These are phyloP conservation scores for Dicerorhinus sumatrensis DNA, from an alignment of 2,113 vertebrate genomes.

Conservation along the genomic window DNA sequence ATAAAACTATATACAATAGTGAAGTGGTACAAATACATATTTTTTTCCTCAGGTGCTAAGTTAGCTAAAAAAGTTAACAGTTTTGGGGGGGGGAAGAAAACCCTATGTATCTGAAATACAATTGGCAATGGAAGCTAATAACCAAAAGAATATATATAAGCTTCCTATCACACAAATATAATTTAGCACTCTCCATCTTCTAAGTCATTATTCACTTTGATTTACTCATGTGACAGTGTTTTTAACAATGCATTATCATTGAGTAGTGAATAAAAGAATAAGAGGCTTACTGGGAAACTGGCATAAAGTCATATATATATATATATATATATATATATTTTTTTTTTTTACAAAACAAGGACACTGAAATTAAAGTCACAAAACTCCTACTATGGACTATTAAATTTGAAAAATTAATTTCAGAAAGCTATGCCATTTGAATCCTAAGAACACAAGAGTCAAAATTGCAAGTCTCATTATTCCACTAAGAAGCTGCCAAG, in stretches of 20 bases:
- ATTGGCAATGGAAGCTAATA: conserved; percentile 75
- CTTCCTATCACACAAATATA: conserved; percentile 69
- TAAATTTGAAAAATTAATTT: conserved; percentile 67
- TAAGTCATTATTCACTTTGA: conserved; percentile 66
- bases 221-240: conserved; percentile 66
- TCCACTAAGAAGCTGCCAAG: conserved; percentile 72
- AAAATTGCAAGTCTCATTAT: conserved; percentile 66
- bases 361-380: conserved; percentile 75
- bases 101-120: conserved; percentile 67
- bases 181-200: conserved; percentile 69
- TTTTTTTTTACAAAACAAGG: conserved; percentile 62
- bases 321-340: background rate
- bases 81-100: conserved; percentile 47
- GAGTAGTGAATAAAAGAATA: conserved; percentile 70
- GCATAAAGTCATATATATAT: conserved; percentile 74
- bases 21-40: conserved; percentile 70
- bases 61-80: conserved; percentile 74
- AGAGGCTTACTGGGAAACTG: conserved; percentile 74
- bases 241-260: conserved; percentile 46
- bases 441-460: conserved; percentile 72
- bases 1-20: conserved; percentile 82
- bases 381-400: conserved; percentile 57
- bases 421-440: conserved; percentile 73
- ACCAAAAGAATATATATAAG: conserved; percentile 62
- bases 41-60: conserved; percentile 57